These are phyloP conservation scores for Dipodomys ordii DNA, from an alignment of 2,113 vertebrate genomes.

Conservation along the genomic window DNA sequence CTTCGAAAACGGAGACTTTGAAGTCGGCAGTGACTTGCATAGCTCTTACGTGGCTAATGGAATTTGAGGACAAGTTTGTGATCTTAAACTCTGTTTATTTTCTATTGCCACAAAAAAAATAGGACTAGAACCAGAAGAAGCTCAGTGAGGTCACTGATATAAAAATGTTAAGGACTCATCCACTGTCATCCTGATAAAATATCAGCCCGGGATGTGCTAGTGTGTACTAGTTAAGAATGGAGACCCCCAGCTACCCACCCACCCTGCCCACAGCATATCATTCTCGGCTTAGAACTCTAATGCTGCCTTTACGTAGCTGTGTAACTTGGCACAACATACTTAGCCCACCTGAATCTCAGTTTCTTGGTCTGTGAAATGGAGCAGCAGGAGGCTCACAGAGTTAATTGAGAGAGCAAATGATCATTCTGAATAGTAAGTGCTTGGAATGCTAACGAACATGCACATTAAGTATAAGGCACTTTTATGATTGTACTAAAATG, in stretches of 20 bases:
- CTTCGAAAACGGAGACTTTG: neutral
- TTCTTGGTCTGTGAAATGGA: slow-evolving; percentile 2
- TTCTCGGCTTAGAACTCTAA: neutral
- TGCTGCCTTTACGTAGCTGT: neutral
- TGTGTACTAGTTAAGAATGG: rapidly evolving
- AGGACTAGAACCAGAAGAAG: neutral
- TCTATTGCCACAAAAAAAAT: neutral
- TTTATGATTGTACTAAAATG: neutral
- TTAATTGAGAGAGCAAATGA: neutral
- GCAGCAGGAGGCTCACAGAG: rapidly evolving
- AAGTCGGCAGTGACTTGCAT: neutral
- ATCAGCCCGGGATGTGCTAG: rapidly evolving
- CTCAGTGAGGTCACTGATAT: rapidly evolving
- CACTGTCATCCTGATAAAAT: neutral
- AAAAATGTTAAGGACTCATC: neutral
- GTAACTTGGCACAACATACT: too few species aligned
- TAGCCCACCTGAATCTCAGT: neutral
- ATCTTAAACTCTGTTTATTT: neutral
- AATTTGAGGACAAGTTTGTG: neutral
- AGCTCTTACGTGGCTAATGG: neutral
- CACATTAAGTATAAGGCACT: neutral
- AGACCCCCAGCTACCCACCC: neutral
- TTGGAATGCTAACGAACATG: neutral
- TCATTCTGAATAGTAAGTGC: too few species aligned
- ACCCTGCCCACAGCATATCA: neutral